Percentiles rank a stretch among this genome's conserved stretches.
Evolutionary conservation across 2,797 vertebrate species (phyloP).

Genomic region (Acanthurus lineatus): DNA sequence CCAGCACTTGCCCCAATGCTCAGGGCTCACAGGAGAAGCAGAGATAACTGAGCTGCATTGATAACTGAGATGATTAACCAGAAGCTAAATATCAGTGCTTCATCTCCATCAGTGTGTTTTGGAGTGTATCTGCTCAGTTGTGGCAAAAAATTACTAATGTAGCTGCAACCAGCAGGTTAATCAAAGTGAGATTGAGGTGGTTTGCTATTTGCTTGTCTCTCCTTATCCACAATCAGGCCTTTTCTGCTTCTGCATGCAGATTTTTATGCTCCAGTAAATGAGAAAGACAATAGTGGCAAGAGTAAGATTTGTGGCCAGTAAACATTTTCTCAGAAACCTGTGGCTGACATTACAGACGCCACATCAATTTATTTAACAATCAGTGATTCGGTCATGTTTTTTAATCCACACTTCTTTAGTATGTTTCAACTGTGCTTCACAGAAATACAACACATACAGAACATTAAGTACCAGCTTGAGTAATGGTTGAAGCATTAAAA

Average conservation of each 20-base stretch:
- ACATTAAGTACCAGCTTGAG: conserved; percentile 1
- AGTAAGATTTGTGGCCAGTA: neutral
- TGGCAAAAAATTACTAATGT: too few relatives aligned
- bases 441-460: conserved; percentile 1
- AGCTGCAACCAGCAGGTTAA: too few relatives aligned
- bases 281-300: neutral
- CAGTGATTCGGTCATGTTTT: neutral
- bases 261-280: neutral
- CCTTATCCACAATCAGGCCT: neutral
- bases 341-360: neutral
- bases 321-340: neutral
- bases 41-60: too few relatives aligned
- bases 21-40: too few relatives aligned
- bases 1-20: too few relatives aligned
- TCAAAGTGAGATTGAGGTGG: too few relatives aligned
- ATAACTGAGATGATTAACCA: too few relatives aligned
- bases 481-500: conserved; percentile 40
- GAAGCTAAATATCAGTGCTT: too few relatives aligned
- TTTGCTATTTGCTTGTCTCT: neutral
- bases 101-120: too few relatives aligned
- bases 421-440: conserved; percentile 53
- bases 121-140: too few relatives aligned
- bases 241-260: neutral
- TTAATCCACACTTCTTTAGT: neutral
- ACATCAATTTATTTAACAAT: neutral